These are phyloP conservation scores for Saturnia pavonia DNA, from an alignment of 2,888 invertebrate species.

Conservation along the genomic window DNA sequence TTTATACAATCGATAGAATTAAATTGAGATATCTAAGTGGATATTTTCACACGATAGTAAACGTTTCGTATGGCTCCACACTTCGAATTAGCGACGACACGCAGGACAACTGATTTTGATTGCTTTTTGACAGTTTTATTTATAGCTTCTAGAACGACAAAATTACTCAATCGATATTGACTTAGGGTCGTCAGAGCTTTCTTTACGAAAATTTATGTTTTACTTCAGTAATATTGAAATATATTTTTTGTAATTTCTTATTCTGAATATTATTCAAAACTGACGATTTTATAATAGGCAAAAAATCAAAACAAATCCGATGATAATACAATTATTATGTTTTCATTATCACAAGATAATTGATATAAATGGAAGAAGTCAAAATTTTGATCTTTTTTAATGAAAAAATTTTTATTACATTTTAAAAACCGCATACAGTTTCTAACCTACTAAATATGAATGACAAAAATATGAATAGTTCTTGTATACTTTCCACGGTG, in stretches of 20 bases:
- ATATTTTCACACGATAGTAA: slow-evolving; percentile 41
- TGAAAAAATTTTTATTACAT: no score
- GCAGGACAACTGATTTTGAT: neutral
- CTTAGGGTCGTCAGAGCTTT: neutral
- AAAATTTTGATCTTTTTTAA: no score
- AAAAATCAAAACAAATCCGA: no score
- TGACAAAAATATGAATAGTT: neutral
- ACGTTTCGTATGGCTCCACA: slow-evolving; percentile 16
- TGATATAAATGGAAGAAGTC: no score
- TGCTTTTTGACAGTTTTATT: neutral
- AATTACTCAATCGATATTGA: neutral
- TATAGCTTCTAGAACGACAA: neutral
- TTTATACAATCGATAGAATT: slow-evolving; percentile 31
- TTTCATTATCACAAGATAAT: no score
- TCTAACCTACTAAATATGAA: neutral
- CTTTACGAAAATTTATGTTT: neutral
- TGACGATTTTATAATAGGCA: no score
- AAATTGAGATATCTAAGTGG: slow-evolving; percentile 36
- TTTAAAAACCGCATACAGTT: neutral
- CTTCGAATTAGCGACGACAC: neutral
- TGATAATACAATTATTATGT: no score
- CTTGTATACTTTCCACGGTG: neutral
- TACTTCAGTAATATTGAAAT: neutral
- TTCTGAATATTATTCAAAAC: no score
- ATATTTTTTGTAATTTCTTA: no score